phyloP scores from a whole-genome alignment of 2,888 invertebrate genomes.

The Brenthis ino region DNA sequence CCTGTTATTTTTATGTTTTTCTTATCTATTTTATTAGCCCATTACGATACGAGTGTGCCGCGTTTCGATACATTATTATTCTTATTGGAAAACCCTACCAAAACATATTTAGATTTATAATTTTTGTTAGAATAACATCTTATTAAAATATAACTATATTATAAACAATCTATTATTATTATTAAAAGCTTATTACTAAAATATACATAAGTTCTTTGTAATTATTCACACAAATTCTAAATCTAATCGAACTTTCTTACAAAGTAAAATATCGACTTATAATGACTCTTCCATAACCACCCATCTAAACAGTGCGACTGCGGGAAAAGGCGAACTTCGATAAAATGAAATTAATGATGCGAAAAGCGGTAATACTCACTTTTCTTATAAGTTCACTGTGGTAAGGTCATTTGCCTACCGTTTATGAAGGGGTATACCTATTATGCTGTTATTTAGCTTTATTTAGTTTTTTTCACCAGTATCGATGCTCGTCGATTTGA shows the following conservation, averaged over 20 bases:
- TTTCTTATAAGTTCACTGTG: conserved; percentile 51
- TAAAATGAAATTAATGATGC: conserved; percentile 43
- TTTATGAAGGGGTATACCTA: background rate
- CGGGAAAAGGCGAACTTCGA: conserved; percentile 36
- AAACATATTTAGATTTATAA: conserved; percentile 17
- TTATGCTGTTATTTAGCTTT: background rate
- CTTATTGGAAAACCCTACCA: conserved; percentile 12
- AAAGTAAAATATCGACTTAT: conserved; percentile 44
- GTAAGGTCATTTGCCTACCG: conserved; percentile 24
- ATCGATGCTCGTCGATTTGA: background rate
- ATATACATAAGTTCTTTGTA: conserved; percentile 16
- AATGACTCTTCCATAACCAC: conserved; percentile 44
- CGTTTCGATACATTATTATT: conserved; percentile 28
- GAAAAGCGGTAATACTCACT: conserved; percentile 39
- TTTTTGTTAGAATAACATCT: background rate
- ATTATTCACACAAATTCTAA: conserved; percentile 29
- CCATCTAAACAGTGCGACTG: conserved; percentile 42
- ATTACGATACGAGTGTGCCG: conserved; percentile 40
- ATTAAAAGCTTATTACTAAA: background rate
- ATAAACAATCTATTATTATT: background rate
- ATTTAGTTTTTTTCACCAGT: background rate
- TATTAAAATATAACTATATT: background rate
- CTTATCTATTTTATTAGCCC: conserved; percentile 44
- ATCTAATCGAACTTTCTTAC: conserved; percentile 42
- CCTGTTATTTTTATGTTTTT: conserved; percentile 38